Evolutionary conservation across 2,113 vertebrate species (phyloP).

Genomic region (Onychorhynchus coronatus): DNA sequence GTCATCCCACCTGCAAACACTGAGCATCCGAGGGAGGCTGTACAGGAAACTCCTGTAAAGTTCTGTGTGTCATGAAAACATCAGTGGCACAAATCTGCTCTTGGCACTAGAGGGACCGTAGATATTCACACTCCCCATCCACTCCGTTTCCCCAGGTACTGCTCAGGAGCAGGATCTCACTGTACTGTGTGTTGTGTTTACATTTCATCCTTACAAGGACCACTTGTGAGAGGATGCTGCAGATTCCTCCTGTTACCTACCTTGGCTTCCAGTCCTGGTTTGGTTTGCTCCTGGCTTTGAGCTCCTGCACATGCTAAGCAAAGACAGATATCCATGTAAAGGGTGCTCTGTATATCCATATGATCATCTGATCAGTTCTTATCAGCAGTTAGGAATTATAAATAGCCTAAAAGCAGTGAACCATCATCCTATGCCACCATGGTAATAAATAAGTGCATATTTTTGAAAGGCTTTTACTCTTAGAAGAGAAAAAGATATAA

Average conservation of each 20-base stretch:
- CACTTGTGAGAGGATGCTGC: not conserved
- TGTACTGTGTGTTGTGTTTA: accelerated
- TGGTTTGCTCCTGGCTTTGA: not conserved
- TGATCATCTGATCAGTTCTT: conserved; percentile 48
- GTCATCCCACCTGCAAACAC: not conserved
- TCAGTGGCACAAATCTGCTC: not conserved
- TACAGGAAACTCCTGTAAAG: accelerated
- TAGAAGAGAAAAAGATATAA: conserved; percentile 72
- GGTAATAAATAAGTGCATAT: conserved; percentile 70
- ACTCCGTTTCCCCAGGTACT: not conserved
- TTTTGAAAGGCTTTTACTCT: conserved; percentile 71
- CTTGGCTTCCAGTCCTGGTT: not conserved
- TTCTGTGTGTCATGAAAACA: accelerated
- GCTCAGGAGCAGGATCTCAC: not conserved
- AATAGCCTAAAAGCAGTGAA: conserved; percentile 62
- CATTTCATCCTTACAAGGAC: not conserved
- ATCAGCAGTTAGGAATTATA: conserved; percentile 62
- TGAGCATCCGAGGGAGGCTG: accelerated
- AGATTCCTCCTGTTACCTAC: not conserved
- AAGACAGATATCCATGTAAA: not conserved
- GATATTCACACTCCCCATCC: not conserved
- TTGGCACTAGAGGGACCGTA: not conserved
- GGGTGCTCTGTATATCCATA: not conserved
- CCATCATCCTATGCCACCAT: conserved; percentile 17
- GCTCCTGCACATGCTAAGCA: not conserved